Conservation (phyloP, 2,888 invertebrate genomes). For the Charanyca ferruginea region DNA sequence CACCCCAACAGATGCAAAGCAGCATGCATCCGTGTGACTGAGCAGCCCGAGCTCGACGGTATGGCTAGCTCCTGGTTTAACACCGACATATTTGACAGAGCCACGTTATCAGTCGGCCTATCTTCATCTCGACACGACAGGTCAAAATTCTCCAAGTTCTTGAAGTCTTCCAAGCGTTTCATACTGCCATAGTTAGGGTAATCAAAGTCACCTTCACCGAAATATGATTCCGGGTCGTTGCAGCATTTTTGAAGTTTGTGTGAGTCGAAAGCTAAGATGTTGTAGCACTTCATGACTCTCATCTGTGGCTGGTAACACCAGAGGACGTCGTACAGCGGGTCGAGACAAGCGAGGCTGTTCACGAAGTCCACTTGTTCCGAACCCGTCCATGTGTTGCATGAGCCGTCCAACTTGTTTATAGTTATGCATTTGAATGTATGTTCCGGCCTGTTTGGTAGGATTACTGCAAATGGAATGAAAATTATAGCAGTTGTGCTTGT, state of each 20-base stretch:
- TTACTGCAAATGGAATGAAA: constrained; percentile 88
- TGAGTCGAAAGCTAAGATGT: constrained; percentile 95
- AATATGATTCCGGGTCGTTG: constrained; percentile 74
- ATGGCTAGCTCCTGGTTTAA: constrained; percentile 96
- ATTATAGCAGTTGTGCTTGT: too few species aligned
- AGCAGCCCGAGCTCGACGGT: constrained; percentile 93
- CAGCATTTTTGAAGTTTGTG: constrained; percentile 85
- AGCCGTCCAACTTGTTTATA: constrained; percentile 97
- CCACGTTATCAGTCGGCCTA: constrained; percentile 76
- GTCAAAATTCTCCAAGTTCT: constrained; percentile 82
- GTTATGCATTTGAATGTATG: constrained; percentile 96
- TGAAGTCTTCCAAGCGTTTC: constrained; percentile 85
- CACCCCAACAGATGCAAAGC: constrained; percentile 97
- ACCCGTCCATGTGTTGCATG: constrained; percentile 96
- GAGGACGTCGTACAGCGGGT: constrained; percentile 97
- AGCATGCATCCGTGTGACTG: constrained; percentile 96
- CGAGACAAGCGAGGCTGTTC: constrained; percentile 95
- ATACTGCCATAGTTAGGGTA: constrained; percentile 85
- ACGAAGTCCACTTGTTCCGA: constrained; percentile 96
- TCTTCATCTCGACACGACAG: constrained; percentile 76
- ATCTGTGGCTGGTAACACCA: constrained; percentile 96
- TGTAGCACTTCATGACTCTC: constrained; percentile 94
- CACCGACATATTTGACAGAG: constrained; percentile 91
- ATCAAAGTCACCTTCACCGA: constrained; percentile 76
- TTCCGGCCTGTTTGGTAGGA: constrained; percentile 95